Evolutionary conservation across 2,113 vertebrate genomes (phyloP).

Genomic region (Silurus meridionalis): DNA sequence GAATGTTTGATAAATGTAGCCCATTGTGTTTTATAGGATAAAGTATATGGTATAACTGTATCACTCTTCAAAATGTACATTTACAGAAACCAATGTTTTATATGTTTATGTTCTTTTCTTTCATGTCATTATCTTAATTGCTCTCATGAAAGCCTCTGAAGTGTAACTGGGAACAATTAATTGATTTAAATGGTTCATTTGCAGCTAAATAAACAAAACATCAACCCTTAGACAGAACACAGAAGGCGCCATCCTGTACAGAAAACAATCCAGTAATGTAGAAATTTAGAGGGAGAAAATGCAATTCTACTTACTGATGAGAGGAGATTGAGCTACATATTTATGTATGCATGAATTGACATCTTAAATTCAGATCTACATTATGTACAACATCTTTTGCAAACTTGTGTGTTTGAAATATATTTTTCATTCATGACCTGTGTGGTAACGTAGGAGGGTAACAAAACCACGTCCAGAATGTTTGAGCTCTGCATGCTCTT

Average conservation of each 20-base stretch:
- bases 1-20: background rate
- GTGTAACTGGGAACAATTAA: conserved; percentile 67
- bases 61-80: background rate
- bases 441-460: conserved; percentile 6
- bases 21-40: background rate
- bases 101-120: conserved; percentile 42
- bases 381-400: background rate
- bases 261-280: conserved; percentile 35
- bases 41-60: background rate
- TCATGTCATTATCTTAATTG: conserved; percentile 62
- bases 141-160: conserved; percentile 54
- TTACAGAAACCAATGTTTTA: conserved; percentile 14
- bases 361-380: background rate
- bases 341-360: background rate
- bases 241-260: conserved; percentile 44
- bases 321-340: background rate
- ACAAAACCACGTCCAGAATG: conserved; percentile 39
- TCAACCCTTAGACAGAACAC: conserved; percentile 53
- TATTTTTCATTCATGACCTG: conserved; percentile 31
- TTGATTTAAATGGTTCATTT: conserved; percentile 68
- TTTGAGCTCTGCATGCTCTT: conserved; percentile 60
- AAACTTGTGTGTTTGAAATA: background rate
- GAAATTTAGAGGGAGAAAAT: conserved; percentile 30
- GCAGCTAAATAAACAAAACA: conserved; percentile 63
- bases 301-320: background rate